These are phyloP conservation scores for Lasioglossum pauxillum DNA, from an alignment of 2,888 invertebrate species.

Conservation along the genomic window DNA sequence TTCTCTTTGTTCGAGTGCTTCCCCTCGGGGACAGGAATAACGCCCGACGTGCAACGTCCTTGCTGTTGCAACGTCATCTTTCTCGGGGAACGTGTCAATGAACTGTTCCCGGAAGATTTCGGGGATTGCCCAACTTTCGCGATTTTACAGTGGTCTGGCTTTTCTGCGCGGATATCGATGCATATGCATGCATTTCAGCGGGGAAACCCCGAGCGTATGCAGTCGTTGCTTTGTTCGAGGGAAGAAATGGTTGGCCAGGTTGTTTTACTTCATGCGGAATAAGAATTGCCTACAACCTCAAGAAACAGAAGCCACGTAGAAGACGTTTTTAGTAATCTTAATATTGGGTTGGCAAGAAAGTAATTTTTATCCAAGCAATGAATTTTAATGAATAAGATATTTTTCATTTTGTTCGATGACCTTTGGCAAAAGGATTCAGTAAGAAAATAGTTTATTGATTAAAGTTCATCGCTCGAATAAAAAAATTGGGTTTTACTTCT, in stretches of 20 bases:
- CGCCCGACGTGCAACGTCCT: constrained; percentile 58
- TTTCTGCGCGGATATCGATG: neutral
- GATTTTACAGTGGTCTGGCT: neutral
- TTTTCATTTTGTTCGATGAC: too few species aligned
- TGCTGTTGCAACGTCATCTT: constrained; percentile 31
- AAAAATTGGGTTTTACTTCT: too few species aligned
- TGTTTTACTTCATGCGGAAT: neutral
- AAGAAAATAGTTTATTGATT: too few species aligned
- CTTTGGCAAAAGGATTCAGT: too few species aligned
- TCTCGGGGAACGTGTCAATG: constrained; percentile 15
- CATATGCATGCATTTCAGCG: neutral
- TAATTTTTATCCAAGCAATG: too few species aligned
- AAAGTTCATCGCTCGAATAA: too few species aligned
- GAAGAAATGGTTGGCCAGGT: neutral
- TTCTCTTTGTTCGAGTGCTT: neutral
- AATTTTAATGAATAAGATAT: too few species aligned
- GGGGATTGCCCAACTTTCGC: neutral
- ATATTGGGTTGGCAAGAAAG: too few species aligned
- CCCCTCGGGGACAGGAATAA: constrained; percentile 53
- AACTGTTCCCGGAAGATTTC: constrained; percentile 13
- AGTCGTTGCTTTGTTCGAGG: neutral
- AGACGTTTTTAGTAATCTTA: too few species aligned
- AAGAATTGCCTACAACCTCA: neutral
- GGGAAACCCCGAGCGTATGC: neutral
- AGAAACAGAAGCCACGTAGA: neutral